phyloP scores from a whole-genome alignment of 2,888 invertebrate genomes.

The Polyommatus icarus region DNA sequence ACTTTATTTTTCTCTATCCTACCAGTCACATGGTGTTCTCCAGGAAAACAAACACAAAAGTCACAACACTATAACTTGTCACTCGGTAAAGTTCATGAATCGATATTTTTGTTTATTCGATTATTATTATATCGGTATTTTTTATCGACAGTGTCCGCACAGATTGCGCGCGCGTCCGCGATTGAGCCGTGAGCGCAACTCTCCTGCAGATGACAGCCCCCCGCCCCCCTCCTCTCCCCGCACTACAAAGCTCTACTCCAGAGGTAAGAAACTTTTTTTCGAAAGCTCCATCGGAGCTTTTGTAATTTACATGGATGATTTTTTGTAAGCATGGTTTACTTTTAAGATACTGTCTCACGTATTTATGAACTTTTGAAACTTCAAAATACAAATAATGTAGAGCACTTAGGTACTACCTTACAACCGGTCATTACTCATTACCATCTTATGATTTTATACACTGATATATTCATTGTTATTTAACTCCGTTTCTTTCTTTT shows the following conservation, averaged over 20 bases:
- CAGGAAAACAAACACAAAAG: background rate
- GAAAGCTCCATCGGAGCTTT: background rate
- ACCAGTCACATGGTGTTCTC: constrained; percentile 8
- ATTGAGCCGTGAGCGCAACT: constrained; percentile 51
- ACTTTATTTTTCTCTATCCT: constrained; percentile 1
- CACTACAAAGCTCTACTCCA: constrained; percentile 36
- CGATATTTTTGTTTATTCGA: constrained; percentile 37
- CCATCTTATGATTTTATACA: no score
- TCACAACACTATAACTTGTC: background rate
- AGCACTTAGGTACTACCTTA: no score
- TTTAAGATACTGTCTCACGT: background rate
- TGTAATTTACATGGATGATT: background rate
- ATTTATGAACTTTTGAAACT: no score
- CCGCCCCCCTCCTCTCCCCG: constrained; percentile 34
- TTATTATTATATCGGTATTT: no score
- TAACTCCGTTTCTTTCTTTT: no score
- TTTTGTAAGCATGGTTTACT: background rate
- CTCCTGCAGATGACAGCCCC: constrained; percentile 41
- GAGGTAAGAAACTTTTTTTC: constrained; percentile 11
- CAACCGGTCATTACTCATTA: no score
- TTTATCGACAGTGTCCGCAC: constrained; percentile 44
- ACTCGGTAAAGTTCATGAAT: constrained; percentile 31
- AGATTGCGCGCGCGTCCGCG: constrained; percentile 61
- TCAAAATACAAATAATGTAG: no score
- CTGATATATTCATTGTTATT: no score